These are phyloP conservation scores for Trididemnum miniatum DNA, from an alignment of 23 tunicate genomes.

Conservation along the genomic window DNA sequence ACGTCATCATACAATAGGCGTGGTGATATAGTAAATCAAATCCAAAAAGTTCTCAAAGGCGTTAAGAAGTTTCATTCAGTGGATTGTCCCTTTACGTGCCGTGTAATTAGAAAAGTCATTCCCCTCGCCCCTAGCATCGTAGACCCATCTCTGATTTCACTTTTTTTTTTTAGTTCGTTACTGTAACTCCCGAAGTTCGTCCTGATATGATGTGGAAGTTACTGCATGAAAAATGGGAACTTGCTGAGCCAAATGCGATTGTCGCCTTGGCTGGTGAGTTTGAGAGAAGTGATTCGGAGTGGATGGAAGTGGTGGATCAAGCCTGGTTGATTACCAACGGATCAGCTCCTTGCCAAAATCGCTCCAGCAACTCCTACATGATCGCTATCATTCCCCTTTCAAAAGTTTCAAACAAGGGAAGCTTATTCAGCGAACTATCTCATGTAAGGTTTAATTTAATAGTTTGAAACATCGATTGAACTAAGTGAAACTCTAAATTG, in stretches of 20 bases:
- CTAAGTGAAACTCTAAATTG: no score
- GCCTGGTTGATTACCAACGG: not conserved
- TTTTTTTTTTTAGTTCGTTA: not conserved
- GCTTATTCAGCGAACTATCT: not conserved
- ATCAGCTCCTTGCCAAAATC: not conserved
- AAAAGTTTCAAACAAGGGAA: not conserved
- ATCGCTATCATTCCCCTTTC: not conserved
- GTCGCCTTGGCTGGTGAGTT: not conserved
- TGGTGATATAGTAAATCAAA: no score
- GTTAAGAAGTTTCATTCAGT: no score
- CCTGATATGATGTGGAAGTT: not conserved
- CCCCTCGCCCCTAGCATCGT: no score
- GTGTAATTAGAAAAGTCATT: no score
- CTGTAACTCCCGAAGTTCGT: not conserved
- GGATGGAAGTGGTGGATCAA: constrained; percentile 1
- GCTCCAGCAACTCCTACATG: not conserved
- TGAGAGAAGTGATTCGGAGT: not conserved
- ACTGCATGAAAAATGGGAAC: not conserved
- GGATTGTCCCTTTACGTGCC: no score
- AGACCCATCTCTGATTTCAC: not conserved
- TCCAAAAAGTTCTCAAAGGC: no score
- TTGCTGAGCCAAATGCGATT: not conserved
- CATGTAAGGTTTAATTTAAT: not conserved
- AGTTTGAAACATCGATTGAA: not conserved
- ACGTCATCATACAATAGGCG: no score